Conservation (phyloP, 1,140 invertebrate genomes). For the Platorchestia sp. region DNA sequence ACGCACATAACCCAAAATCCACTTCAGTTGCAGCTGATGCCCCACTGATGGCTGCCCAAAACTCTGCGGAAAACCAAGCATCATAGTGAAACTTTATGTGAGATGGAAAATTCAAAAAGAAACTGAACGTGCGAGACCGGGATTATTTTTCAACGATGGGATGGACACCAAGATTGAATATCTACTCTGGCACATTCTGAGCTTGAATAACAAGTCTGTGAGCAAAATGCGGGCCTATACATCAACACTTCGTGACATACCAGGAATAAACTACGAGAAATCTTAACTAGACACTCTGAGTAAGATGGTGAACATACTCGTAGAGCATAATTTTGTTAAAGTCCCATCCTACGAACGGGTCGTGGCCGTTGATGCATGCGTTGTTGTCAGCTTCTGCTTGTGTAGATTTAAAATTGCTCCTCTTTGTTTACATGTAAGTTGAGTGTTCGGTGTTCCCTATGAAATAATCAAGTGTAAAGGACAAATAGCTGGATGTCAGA, state of each 20-base stretch:
- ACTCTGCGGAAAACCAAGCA: not conserved
- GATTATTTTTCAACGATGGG: not conserved
- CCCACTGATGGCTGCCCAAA: too few relatives aligned
- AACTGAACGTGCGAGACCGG: not conserved
- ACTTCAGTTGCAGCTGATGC: not conserved
- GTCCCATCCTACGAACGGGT: not conserved
- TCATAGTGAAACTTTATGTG: not conserved
- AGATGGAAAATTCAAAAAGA: not conserved
- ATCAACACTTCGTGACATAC: not conserved
- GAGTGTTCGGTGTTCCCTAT: slow-evolving; percentile 24
- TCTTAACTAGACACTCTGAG: not conserved
- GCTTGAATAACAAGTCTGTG: not conserved
- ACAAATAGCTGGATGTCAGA: slow-evolving; percentile 48
- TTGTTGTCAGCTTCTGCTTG: not conserved
- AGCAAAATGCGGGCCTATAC: not conserved
- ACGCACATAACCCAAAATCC: not conserved
- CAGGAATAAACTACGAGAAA: not conserved
- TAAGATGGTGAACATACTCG: not conserved
- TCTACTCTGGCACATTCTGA: not conserved
- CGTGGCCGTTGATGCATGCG: not conserved
- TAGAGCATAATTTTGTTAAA: not conserved
- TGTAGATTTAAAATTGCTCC: slow-evolving; percentile 12
- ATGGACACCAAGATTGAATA: too few relatives aligned
- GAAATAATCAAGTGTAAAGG: not conserved
- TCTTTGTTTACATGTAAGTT: not conserved